These are phyloP conservation scores for Myiothlypis chrysogaster DNA, from an alignment of 2,797 vertebrate genomes.

Conservation along the genomic window DNA sequence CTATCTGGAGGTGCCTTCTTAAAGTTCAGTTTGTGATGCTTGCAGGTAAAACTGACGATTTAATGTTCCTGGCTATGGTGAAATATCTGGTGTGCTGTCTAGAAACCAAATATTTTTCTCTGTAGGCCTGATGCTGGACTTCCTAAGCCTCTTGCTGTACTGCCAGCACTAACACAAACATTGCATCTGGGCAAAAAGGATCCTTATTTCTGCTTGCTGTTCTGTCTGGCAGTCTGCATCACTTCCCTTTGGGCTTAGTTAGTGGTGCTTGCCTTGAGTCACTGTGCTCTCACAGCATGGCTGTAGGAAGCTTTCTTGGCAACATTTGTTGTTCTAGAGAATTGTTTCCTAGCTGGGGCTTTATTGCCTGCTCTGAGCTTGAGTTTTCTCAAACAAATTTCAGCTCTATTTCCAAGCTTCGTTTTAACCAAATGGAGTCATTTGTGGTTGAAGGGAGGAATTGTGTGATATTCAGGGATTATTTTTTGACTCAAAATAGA, in stretches of 20 bases:
- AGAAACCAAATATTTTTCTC: not conserved
- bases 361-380: not conserved
- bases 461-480: not conserved
- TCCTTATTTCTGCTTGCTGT: not conserved
- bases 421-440: not conserved
- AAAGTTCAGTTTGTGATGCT: not conserved
- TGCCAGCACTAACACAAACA: not conserved
- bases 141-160: not conserved
- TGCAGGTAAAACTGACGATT: not conserved
- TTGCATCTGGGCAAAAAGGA: not conserved
- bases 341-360: not conserved
- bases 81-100: not conserved
- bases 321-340: not conserved
- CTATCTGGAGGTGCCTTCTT: not conserved
- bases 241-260: not conserved
- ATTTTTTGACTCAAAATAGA: not conserved
- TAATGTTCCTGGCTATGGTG: not conserved
- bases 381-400: not conserved
- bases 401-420: not conserved
- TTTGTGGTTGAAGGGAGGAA: not conserved
- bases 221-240: not conserved
- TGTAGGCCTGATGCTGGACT: not conserved
- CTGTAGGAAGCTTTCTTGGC: not conserved
- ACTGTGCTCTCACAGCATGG: not conserved
- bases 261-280: not conserved